A percentile compares a stretch with the other conserved stretches of the same genome.
Evolutionary conservation across 2,888 invertebrate species (phyloP).

Genomic region (Brenthis hecate): DNA sequence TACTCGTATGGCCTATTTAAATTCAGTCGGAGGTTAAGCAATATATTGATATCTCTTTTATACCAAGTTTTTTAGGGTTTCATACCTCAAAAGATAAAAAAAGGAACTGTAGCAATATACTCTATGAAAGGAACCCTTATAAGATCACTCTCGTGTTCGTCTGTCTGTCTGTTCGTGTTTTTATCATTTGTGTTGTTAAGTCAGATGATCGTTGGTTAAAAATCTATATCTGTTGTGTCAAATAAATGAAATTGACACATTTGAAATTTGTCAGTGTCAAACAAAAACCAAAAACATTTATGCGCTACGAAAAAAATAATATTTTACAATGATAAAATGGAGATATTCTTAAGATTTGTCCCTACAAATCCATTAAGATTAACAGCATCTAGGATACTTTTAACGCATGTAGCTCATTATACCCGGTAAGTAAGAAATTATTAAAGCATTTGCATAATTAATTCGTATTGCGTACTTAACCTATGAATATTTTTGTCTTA

Average conservation of each 20-base stretch:
- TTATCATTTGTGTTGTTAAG: no score
- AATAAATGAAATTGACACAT: slow-evolving; percentile 3
- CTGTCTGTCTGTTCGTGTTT: no score
- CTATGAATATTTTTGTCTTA: slow-evolving; percentile 47
- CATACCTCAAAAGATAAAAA: no score
- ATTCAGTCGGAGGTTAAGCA: no score
- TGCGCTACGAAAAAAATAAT: slow-evolving; percentile 55
- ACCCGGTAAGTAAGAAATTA: slow-evolving; percentile 60
- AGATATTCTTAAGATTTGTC: slow-evolving; percentile 75
- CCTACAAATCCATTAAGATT: slow-evolving; percentile 64
- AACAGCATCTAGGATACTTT: slow-evolving; percentile 65
- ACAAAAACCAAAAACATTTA: slow-evolving; percentile 55
- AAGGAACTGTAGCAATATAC: no score
- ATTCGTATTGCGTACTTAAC: slow-evolving; percentile 65
- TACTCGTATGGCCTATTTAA: no score
- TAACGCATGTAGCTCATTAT: slow-evolving; percentile 72
- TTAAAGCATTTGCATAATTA: slow-evolving; percentile 25
- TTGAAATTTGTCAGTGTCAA: slow-evolving; percentile 51
- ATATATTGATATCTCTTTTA: no score
- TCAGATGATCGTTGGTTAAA: no score
- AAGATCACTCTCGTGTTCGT: no score
- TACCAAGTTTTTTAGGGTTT: no score
- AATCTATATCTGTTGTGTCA: neutral
- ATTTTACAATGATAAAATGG: slow-evolving; percentile 78
- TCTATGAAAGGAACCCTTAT: no score